phyloP scores from a whole-genome alignment of 2,797 vertebrate species.

The Rhinatrema bivittatum region DNA sequence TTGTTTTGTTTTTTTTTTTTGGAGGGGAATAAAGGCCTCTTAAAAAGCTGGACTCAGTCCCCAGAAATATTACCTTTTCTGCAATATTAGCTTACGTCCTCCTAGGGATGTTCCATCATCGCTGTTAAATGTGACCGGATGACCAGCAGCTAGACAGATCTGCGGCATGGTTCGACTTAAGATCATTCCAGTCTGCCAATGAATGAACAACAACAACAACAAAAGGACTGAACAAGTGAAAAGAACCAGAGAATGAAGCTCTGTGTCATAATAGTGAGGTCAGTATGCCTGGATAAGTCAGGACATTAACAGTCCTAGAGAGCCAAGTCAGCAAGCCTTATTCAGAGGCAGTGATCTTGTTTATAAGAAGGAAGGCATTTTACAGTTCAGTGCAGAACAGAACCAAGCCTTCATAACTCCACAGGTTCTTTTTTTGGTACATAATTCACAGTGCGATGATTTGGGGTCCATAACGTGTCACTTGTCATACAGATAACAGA shows the following conservation, averaged over 20 bases:
- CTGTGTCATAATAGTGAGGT: slow-evolving; percentile 85
- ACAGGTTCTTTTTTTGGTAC: slow-evolving; percentile 59
- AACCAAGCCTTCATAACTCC: slow-evolving; percentile 62
- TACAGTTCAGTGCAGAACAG: slow-evolving; percentile 62
- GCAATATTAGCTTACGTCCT: slow-evolving; percentile 17
- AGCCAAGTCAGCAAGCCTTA: slow-evolving; percentile 58
- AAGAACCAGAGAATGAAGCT: slow-evolving; percentile 93
- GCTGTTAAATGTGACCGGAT: slow-evolving; percentile 15
- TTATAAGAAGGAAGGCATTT: slow-evolving; percentile 56
- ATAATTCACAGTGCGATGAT: slow-evolving; percentile 59
- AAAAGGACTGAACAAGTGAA: slow-evolving; percentile 75
- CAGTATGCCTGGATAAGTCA: slow-evolving; percentile 86
- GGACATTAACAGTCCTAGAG: slow-evolving; percentile 73
- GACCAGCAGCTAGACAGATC: slow-evolving; percentile 39
- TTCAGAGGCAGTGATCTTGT: slow-evolving; percentile 58
- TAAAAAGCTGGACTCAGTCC: no score
- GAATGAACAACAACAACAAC: slow-evolving; percentile 36
- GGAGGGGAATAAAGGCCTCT: no score
- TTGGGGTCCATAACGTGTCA: slow-evolving; percentile 65
- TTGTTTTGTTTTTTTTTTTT: no score
- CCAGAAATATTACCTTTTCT: slow-evolving; percentile 20
- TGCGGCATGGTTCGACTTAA: slow-evolving; percentile 33
- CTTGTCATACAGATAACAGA: slow-evolving; percentile 53
- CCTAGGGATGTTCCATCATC: slow-evolving; percentile 5
- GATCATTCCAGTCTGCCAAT: slow-evolving; percentile 49